phyloP scores from a whole-genome alignment of 2,888 invertebrate species.

The Smittia sp. region DNA sequence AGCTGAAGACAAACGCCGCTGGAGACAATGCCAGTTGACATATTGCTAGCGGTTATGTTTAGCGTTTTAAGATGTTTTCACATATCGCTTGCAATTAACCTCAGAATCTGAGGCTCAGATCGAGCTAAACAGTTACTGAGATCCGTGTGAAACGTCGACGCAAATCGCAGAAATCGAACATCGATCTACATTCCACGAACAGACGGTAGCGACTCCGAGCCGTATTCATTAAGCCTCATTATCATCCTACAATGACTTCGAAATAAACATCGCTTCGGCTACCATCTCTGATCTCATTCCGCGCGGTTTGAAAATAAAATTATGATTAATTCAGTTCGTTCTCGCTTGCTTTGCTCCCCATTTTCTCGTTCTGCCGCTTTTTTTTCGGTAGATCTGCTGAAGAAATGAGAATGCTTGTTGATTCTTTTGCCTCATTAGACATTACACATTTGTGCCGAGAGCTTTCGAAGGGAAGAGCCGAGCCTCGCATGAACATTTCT shows the following conservation, averaged over 20 bases:
- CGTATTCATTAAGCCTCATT: conserved; percentile 40
- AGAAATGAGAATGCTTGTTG: conserved; percentile 21
- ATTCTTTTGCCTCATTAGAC: conserved; percentile 40
- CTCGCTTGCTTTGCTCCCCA: not conserved
- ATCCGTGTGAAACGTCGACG: conserved; percentile 4
- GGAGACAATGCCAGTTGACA: conserved; percentile 9
- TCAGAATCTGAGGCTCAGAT: too few relatives aligned
- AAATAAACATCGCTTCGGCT: conserved; percentile 17
- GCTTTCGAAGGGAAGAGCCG: not conserved
- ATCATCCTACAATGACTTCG: conserved; percentile 30
- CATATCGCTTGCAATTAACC: not conserved
- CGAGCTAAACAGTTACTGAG: not conserved
- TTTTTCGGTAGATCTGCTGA: not conserved
- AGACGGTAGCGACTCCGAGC: conserved; percentile 26
- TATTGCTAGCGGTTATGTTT: conserved; percentile 10
- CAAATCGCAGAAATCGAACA: not conserved
- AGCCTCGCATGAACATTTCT: not conserved
- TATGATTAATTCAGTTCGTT: conserved; percentile 35
- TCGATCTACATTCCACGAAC: not conserved
- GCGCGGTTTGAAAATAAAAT: conserved; percentile 30
- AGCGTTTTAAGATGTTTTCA: not conserved
- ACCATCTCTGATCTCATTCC: conserved; percentile 33
- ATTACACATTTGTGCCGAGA: conserved; percentile 4
- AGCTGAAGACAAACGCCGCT: not conserved
- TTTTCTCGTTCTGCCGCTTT: conserved; percentile 1